These are phyloP conservation scores for Amiota communis DNA, from an alignment of 2,888 invertebrate genomes.

Conservation along the genomic window DNA sequence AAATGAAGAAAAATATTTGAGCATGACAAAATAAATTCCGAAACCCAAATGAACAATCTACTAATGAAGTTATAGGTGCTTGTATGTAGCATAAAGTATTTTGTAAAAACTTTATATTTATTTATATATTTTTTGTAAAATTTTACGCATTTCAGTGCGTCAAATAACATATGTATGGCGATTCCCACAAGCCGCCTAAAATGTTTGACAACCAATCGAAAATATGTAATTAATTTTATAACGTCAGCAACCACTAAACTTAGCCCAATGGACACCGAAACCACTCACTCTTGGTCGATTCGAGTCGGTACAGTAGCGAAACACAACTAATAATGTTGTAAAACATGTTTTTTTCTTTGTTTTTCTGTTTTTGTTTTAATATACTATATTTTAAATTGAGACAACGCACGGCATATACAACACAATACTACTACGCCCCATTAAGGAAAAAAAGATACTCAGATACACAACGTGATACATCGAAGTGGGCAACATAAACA, in stretches of 20 bases:
- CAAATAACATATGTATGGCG: conserved; percentile 7
- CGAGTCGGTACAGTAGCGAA: neutral
- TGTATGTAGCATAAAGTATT: too few species aligned
- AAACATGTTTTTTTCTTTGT: conserved; percentile 58
- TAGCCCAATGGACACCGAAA: neutral
- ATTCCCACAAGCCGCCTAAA: conserved; percentile 18
- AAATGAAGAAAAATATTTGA: neutral
- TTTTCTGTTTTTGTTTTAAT: too few species aligned
- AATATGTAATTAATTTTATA: conserved; percentile 24
- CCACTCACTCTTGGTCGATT: neutral
- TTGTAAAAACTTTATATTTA: neutral
- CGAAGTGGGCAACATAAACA: neutral
- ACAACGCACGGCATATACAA: conserved; percentile 37
- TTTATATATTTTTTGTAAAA: neutral
- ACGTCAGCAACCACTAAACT: neutral
- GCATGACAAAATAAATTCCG: conserved; percentile 9
- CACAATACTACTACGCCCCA: conserved; percentile 40
- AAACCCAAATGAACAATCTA: neutral
- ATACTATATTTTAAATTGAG: neutral
- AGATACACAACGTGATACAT: conserved; percentile 20
- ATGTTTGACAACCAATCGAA: conserved; percentile 5
- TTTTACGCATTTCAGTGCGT: neutral
- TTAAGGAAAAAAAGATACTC: conserved; percentile 37
- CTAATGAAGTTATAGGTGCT: conserved; percentile 16
- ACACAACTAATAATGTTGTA: conserved; percentile 60